Base-by-base conservation (phyloP, 1,140 invertebrate species). In the Anagrus nilaparvatae region DNA sequence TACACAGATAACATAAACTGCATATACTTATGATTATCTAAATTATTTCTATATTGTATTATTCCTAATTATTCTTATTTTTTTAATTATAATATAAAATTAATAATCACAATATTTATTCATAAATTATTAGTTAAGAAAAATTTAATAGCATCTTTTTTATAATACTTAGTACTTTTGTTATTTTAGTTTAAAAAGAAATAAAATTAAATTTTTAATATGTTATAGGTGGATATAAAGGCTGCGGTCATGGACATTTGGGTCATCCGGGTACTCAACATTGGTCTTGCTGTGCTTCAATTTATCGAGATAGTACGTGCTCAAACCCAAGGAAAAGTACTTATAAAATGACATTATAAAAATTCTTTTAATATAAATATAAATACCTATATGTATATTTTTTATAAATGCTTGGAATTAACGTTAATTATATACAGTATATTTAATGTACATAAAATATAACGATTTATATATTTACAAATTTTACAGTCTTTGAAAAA, bases 261-360 rank as follows among this genome's bases (percentile, higher is more conserved):
- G 82, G 81, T 17, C 83, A 85, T 71, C 82, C 82, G 12, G 81
- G 82, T 27, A 61, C 74, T 40, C 66, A 79, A 27, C 82, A 87
- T 63, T 87, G 84, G 83, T 85, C 82, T n/a, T 87, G 84, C 52
- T 86, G 82, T 59, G 82, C 78, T 39, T 65, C 63, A 14, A 51
- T 58, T 31, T 54, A 58, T 39, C 51, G 46, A 27, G 46, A 67
- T 21, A 56, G 60, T 24, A 46, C 35, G 23, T 67, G 64, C n/a
- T 51, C 57, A 19, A 37, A 44, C 21, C 44, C 51, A 20, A 53
- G 49, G 44, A 64, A 55, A 46, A 46, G 39, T 18, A 42, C 47
- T 9, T 58, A 57, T 42, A 58, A 56, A 50, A 45, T 67, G 41
- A 51, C 51, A 40, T 50, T 62, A 30, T 61, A 47, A 58, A 32